phyloP scores from a whole-genome alignment of 2,113 vertebrate genomes.

The Nothoprocta perdicaria region DNA sequence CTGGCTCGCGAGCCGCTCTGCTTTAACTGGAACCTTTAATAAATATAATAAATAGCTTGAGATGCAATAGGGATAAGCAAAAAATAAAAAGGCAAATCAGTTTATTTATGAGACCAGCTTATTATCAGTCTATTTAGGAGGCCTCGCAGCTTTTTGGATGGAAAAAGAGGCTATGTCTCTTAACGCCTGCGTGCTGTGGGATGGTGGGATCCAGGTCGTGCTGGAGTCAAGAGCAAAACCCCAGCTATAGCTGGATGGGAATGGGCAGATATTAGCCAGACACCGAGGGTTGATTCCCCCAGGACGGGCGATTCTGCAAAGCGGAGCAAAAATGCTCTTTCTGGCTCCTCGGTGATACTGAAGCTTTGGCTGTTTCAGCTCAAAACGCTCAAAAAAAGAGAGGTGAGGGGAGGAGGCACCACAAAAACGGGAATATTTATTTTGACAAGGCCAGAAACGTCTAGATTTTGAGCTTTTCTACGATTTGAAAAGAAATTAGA shows the following conservation, averaged over 20 bases:
- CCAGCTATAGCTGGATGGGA: background rate
- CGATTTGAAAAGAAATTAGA: background rate
- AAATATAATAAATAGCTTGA: too few relatives aligned
- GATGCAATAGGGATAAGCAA: background rate
- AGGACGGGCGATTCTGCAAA: background rate
- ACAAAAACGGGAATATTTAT: background rate
- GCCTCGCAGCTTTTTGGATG: background rate
- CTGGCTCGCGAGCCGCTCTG: background rate
- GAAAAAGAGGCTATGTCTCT: background rate
- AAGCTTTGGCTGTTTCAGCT: background rate
- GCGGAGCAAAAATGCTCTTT: background rate
- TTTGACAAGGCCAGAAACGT: background rate
- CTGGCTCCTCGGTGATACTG: background rate
- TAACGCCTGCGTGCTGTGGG: background rate
- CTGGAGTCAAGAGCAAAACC: background rate
- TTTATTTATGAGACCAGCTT: background rate
- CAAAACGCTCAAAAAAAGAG: background rate
- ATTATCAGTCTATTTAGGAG: too few relatives aligned
- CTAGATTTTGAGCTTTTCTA: background rate
- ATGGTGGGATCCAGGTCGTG: rapidly evolving
- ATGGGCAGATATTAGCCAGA: background rate
- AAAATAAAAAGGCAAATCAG: background rate
- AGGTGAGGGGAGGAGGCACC: rapidly evolving
- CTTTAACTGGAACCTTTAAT: too few relatives aligned
- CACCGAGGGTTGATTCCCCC: background rate